Evolutionary conservation across 2,113 vertebrate genomes (phyloP).

Genomic region (Stictonetta naevosa): DNA sequence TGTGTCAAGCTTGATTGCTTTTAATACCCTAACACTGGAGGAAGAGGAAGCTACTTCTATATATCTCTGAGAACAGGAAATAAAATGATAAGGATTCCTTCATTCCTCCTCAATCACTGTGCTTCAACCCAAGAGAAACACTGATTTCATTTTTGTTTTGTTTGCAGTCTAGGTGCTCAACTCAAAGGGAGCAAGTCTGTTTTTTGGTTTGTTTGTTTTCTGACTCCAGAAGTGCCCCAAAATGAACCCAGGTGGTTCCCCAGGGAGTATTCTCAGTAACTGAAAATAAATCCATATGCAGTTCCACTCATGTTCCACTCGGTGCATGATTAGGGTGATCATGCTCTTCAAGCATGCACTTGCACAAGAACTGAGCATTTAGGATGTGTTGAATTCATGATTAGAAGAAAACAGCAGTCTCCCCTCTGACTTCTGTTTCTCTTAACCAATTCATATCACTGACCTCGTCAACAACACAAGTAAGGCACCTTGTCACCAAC

Average conservation of each 20-base stretch:
- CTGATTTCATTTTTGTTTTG: neutral
- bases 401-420: neutral
- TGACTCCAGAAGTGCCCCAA: neutral
- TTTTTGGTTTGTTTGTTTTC: neutral
- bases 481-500: neutral
- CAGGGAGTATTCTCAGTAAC: neutral
- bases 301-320: neutral
- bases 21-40: neutral
- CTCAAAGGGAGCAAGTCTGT: neutral
- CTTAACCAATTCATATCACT: neutral
- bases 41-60: neutral
- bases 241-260: neutral
- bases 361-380: neutral
- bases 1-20: neutral
- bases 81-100: neutral
- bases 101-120: neutral
- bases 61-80: neutral
- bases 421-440: neutral
- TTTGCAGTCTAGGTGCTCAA: neutral
- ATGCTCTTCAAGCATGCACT: neutral
- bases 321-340: neutral
- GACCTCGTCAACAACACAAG: neutral
- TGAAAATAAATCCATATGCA: neutral
- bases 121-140: neutral
- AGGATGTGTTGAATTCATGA: neutral